phyloP scores from a whole-genome alignment of 2,888 invertebrate species.

The Polymixis lichenea region DNA sequence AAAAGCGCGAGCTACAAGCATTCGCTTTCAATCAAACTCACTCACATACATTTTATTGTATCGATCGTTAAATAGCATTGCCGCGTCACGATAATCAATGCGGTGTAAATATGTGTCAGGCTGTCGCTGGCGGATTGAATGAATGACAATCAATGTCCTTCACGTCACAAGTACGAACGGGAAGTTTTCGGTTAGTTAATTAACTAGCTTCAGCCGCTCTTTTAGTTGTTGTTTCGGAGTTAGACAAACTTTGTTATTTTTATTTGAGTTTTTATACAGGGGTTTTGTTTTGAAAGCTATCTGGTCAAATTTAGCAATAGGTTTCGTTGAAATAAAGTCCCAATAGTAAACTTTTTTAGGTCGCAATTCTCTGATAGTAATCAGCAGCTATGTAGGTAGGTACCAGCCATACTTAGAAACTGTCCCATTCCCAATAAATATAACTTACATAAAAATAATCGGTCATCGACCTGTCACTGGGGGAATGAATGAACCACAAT shows the following conservation, averaged over 20 bases:
- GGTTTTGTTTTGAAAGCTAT: not conserved
- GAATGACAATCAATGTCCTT: constrained; percentile 45
- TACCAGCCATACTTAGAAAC: not conserved
- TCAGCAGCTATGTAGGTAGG: not conserved
- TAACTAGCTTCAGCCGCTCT: constrained; percentile 18
- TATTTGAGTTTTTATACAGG: not conserved
- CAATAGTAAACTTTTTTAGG: not conserved
- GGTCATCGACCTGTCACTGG: constrained; percentile 42
- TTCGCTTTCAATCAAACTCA: constrained; percentile 48
- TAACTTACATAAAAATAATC: constrained; percentile 16
- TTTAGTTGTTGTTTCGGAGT: not conserved
- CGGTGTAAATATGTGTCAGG: constrained; percentile 47
- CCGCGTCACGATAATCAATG: constrained; percentile 51
- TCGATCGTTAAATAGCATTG: constrained; percentile 49
- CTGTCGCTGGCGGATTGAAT: constrained; percentile 50
- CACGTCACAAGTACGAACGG: constrained; percentile 16
- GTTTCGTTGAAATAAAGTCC: not conserved
- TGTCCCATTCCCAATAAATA: constrained; percentile 1
- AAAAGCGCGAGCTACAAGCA: constrained; percentile 17
- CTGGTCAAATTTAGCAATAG: not conserved
- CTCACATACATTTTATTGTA: constrained; percentile 40
- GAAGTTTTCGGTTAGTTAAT: constrained; percentile 33
- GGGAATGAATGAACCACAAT: constrained; percentile 53
- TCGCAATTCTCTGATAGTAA: not conserved
- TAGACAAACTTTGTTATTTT: not conserved